phyloP scores from a whole-genome alignment of 1,140 invertebrate genomes.

The Habropoda laboriosa region DNA sequence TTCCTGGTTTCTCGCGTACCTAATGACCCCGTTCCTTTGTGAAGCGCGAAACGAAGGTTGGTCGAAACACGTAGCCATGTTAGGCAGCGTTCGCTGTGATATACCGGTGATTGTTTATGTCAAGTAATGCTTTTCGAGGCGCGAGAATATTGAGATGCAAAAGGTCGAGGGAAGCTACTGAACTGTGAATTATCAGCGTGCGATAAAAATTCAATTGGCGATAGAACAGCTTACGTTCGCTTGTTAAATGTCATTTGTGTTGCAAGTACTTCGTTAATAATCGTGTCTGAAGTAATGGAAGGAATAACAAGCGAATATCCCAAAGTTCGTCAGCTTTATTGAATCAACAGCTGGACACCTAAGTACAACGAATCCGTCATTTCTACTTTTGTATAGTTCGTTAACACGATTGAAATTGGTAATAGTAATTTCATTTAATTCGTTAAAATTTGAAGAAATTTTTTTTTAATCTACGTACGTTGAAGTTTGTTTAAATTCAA shows the following conservation, averaged over 20 bases:
- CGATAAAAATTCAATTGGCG: neutral
- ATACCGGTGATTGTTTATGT: slow-evolving; percentile 16
- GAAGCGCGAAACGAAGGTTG: slow-evolving; percentile 46
- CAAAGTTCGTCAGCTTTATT: neutral
- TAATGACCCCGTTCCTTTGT: slow-evolving; percentile 64
- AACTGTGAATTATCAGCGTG: neutral
- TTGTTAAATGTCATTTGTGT: neutral
- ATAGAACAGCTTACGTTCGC: neutral
- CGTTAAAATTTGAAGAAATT: neutral
- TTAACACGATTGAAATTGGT: neutral
- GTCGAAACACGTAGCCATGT: slow-evolving; percentile 51
- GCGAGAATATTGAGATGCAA: neutral
- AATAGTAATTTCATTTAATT: too few species aligned
- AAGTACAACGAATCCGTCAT: neutral
- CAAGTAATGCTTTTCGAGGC: slow-evolving; percentile 31
- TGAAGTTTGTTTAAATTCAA: neutral
- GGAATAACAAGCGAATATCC: too few species aligned
- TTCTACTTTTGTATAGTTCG: neutral
- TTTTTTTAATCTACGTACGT: neutral
- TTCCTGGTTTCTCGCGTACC: slow-evolving; percentile 46
- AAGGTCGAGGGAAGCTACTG: slow-evolving; percentile 33
- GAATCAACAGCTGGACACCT: neutral
- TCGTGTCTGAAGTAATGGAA: too few species aligned
- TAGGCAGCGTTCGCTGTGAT: slow-evolving; percentile 8
- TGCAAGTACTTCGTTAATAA: neutral